These are phyloP conservation scores for Cotesia typhae DNA, from an alignment of 1,140 invertebrate genomes.

Conservation along the genomic window DNA sequence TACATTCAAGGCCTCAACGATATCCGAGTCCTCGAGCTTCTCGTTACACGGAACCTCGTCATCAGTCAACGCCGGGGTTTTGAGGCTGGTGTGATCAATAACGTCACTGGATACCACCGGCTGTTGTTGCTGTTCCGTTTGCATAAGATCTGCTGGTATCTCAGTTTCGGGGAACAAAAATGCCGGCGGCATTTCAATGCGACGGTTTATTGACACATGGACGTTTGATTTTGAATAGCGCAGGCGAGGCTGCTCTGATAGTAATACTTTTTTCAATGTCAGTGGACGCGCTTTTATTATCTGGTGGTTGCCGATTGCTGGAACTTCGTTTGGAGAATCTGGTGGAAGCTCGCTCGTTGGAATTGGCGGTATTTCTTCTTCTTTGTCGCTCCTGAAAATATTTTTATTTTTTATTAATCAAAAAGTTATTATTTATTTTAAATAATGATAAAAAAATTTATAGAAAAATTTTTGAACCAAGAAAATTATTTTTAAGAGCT, in stretches of 20 bases:
- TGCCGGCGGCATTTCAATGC: conserved; percentile 83
- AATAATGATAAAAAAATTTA: too few relatives aligned
- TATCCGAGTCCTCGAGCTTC: conserved; percentile 60
- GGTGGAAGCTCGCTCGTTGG: conserved; percentile 62
- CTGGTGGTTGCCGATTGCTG: conserved; percentile 59
- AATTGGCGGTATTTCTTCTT: conserved; percentile 62
- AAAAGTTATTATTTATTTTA: background rate
- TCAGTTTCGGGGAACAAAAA: conserved; percentile 82
- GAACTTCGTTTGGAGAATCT: conserved; percentile 59
- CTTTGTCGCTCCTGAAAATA: conserved; percentile 55
- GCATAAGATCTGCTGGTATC: conserved; percentile 69
- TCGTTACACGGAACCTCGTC: conserved; percentile 51
- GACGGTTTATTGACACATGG: conserved; percentile 75
- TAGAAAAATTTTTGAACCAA: too few relatives aligned
- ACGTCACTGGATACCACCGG: conserved; percentile 47
- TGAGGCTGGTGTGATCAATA: conserved; percentile 51
- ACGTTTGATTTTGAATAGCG: conserved; percentile 70
- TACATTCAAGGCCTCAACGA: conserved; percentile 61
- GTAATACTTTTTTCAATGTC: conserved; percentile 79
- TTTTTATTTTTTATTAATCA: conserved; percentile 12
- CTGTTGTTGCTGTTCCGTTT: conserved; percentile 60
- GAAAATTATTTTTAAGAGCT: too few relatives aligned
- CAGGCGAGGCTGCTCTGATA: conserved; percentile 79
- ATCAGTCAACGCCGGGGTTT: conserved; percentile 41
- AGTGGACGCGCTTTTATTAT: conserved; percentile 83